Evolutionary conservation across 37 sponge, comb jelly and placozoan species (phyloP), one percentile per base, ranked within the genome.

Genomic region (Corticium candelabrum): DNA sequence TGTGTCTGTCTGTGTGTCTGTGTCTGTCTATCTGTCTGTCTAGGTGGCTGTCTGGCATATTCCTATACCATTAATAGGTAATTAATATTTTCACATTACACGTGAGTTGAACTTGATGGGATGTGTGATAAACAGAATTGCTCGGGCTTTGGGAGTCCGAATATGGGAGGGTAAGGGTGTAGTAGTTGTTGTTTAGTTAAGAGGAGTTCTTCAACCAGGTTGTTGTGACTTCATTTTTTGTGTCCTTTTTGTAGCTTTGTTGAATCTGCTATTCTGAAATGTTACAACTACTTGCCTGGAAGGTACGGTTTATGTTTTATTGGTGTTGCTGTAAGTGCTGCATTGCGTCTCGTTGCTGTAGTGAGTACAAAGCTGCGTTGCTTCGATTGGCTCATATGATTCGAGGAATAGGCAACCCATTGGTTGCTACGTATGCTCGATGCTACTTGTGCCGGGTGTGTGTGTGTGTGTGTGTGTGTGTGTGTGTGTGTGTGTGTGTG

Each of bases 351-450:
- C 30, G 5, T 4, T 32, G 7, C 34, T 31, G 87, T 67, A 86
- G 71, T 3, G 91, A 95, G 84, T 91, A 87, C 78, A 75, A 87
- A 1, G 86, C 85, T 73, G 94, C 94, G 1, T 86, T 94, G 41
- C 80, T 83, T 34, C 85, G 94, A 0, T 85, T 93, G 41, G 80
- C 94, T 0, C 82, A 83, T 37, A 87, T 85, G 79, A 74, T 82
- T 34, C 73, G 90, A 62, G 98, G 98, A 1, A 93, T 96, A 1
- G 98, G 98, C 37, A 87, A 97, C 79, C 99, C 99, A 1, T 83
- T 97, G 32, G 99, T 97, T 15, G 87, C 99, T 2, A 78, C 84
- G 30, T 97, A 94, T 69, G 91, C 91, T 37, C 80, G 99, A 29
- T 84, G 90, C 73, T 97, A 90, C 81, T 81, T 97, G 37, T 88